Evolutionary conservation across 2,113 vertebrate genomes (phyloP).

Genomic region (Strigops habroptila): DNA sequence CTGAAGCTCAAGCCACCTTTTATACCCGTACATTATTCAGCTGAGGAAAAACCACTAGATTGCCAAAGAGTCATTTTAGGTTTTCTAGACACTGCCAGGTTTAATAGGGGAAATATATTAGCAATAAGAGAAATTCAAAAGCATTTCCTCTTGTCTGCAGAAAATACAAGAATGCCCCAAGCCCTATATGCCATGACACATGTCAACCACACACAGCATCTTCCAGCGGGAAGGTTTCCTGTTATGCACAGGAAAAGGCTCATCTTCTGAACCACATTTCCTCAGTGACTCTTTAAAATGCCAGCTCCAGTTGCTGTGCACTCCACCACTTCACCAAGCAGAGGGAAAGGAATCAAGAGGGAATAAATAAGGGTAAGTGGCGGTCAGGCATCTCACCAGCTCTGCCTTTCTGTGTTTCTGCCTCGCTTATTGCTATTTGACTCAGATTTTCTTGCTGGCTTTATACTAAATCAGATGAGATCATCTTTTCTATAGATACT

Average conservation of each 20-base stretch:
- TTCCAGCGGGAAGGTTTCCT: background rate
- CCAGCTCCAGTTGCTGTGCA: background rate
- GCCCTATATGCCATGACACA: background rate
- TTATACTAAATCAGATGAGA: background rate
- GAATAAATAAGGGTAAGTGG: background rate
- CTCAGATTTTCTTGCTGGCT: background rate
- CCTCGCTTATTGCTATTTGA: background rate
- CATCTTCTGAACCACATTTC: conserved; percentile 1
- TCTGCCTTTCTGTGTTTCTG: background rate
- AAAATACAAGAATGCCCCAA: background rate
- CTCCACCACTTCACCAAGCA: background rate
- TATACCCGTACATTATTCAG: background rate
- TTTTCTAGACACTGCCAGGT: background rate
- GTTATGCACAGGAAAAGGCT: background rate
- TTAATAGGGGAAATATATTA: background rate
- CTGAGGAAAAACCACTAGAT: background rate
- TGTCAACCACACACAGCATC: background rate
- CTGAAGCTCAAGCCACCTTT: background rate
- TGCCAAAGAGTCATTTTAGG: background rate
- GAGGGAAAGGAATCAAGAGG: background rate
- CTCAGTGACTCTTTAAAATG: background rate
- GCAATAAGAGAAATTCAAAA: background rate
- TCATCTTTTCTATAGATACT: background rate
- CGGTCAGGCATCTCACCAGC: background rate
- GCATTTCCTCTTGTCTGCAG: background rate